Evolutionary conservation across 2,113 vertebrate genomes (phyloP).

Genomic region (Saguinus midas): DNA sequence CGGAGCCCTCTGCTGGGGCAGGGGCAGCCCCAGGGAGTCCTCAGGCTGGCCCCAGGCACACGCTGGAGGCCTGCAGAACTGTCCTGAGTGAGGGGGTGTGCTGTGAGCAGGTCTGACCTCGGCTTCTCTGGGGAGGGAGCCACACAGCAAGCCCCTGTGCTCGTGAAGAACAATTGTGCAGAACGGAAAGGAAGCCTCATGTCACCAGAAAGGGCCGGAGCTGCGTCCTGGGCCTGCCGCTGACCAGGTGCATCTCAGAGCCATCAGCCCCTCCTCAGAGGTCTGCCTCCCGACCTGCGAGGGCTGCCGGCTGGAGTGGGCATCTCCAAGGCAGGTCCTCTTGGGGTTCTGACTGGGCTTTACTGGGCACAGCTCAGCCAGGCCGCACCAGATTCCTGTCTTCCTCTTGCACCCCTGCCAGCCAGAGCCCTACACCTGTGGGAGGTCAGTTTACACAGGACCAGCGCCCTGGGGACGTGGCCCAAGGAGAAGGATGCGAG

Average conservation of each 20-base stretch:
- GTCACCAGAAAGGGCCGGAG: not conserved
- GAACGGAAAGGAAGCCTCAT: no score
- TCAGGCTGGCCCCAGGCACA: not conserved
- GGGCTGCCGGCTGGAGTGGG: not conserved
- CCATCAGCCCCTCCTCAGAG: not conserved
- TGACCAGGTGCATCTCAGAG: not conserved
- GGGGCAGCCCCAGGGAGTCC: fast-evolving
- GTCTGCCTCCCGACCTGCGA: not conserved
- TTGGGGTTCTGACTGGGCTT: not conserved
- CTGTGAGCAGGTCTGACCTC: not conserved
- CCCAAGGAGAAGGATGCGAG: not conserved
- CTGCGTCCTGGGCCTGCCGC: not conserved
- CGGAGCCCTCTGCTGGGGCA: not conserved
- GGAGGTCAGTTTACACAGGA: not conserved
- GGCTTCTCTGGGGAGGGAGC: not conserved
- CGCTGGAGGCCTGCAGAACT: not conserved
- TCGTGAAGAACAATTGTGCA: not conserved
- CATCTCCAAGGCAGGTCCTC: not conserved
- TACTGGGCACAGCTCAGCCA: fast-evolving
- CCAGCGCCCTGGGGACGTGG: not conserved
- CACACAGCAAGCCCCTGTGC: not conserved
- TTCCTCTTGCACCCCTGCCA: not conserved
- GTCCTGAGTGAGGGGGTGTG: not conserved
- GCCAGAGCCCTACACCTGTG: not conserved
- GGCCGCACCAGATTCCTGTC: not conserved